Percentiles rank a stretch among this genome's conserved stretches.
These are phyloP conservation scores for Hozukius guyotensis DNA, from an alignment of 2,797 vertebrate genomes.

Conservation along the genomic window DNA sequence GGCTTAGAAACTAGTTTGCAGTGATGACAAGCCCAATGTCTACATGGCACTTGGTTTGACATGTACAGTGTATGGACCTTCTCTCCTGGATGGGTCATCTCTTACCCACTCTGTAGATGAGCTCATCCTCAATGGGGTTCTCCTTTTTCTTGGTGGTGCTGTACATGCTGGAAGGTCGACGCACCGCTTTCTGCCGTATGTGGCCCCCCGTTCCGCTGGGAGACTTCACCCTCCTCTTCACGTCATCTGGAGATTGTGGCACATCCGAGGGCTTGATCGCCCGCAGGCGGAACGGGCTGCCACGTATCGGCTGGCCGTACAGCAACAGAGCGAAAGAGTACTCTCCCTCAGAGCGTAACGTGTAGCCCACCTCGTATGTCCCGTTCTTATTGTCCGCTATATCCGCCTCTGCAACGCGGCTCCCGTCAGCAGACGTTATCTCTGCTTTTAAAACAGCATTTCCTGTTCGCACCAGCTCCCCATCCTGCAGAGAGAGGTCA, in stretches of 20 bases:
- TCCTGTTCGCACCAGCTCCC: conserved; percentile 90
- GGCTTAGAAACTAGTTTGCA: background rate
- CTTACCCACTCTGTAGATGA: conserved; percentile 96
- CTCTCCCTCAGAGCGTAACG: conserved; percentile 88
- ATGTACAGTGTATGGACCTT: background rate
- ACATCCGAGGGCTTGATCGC: conserved; percentile 88
- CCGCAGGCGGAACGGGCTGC: conserved; percentile 91
- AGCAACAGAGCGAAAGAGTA: conserved; percentile 87
- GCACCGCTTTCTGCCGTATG: conserved; percentile 93
- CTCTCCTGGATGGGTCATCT: background rate
- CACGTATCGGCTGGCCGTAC: conserved; percentile 90
- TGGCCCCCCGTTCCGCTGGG: conserved; percentile 92
- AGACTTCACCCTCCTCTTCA: conserved; percentile 94
- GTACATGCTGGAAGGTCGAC: conserved; percentile 96
- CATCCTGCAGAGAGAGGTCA: conserved; percentile 74
- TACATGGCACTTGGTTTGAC: background rate
- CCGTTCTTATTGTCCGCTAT: conserved; percentile 95
- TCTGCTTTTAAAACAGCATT: conserved; percentile 89
- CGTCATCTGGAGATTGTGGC: conserved; percentile 91
- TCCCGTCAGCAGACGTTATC: conserved; percentile 84
- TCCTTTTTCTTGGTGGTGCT: conserved; percentile 96
- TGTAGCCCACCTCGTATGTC: conserved; percentile 94
- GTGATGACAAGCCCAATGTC: background rate
- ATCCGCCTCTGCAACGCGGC: conserved; percentile 77
- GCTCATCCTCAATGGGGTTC: conserved; percentile 96